Evolutionary conservation across 2,797 vertebrate genomes (phyloP).

Genomic region (Sternotherus odoratus): DNA sequence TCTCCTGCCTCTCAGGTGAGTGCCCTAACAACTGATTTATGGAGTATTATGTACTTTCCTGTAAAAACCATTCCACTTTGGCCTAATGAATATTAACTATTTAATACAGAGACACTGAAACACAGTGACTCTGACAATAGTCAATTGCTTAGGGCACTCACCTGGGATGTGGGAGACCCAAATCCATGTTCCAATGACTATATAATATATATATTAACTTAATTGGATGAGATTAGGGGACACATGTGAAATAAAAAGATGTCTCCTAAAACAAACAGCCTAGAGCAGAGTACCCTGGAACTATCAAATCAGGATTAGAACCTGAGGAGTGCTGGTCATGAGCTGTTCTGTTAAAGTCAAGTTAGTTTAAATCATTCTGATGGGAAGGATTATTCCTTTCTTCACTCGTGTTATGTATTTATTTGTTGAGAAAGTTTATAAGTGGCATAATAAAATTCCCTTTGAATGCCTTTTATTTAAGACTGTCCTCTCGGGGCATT

Average conservation of each 20-base stretch:
- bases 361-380: neutral
- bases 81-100: no score
- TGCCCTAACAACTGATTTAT: no score
- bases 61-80: no score
- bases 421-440: neutral
- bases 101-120: no score
- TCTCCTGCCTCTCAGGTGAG: no score
- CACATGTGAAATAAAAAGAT: neutral
- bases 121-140: no score
- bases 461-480: neutral
- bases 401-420: neutral
- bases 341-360: neutral
- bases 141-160: no score
- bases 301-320: neutral
- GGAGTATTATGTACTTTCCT: no score
- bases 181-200: no score
- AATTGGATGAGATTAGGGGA: neutral
- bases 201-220: no score
- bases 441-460: neutral
- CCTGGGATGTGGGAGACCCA: no score
- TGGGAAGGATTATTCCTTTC: neutral
- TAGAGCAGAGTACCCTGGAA: no score
- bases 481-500: neutral
- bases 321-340: neutral
- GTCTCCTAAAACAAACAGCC: neutral